Percentiles rank a stretch among this genome's conserved stretches.
phyloP scores from a whole-genome alignment of 2,888 invertebrate species.

The Hirtodrosophila alboralis region DNA sequence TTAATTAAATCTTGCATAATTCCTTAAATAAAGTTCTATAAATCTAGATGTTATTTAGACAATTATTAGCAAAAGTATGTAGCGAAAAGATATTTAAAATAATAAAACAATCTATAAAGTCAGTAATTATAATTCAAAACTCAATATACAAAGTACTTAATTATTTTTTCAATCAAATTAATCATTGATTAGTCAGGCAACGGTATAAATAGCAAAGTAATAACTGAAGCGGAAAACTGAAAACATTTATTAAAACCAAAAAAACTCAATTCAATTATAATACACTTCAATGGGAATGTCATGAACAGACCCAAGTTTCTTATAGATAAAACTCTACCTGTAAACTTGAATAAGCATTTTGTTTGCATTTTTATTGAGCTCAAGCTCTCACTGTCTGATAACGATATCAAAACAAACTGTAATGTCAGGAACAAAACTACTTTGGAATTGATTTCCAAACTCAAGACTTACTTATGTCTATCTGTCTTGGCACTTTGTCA shows the following conservation, averaged over 20 bases:
- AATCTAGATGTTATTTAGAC: no score
- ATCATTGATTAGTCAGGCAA: no score
- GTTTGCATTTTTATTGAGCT: conserved; percentile 38
- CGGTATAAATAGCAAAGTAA: no score
- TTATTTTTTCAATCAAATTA: no score
- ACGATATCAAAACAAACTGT: conserved; percentile 51
- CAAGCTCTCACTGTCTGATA: conserved; percentile 48
- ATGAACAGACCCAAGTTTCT: conserved; percentile 1
- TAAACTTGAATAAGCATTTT: conserved; percentile 30
- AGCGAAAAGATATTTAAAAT: no score
- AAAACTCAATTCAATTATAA: conserved; percentile 1
- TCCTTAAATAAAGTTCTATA: no score
- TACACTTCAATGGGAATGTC: conserved; percentile 1
- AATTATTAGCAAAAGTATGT: no score
- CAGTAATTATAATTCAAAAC: no score
- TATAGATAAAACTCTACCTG: conserved; percentile 1
- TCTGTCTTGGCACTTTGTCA: conserved; percentile 36
- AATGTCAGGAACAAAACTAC: conserved; percentile 32
- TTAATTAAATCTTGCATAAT: no score
- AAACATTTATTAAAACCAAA: neutral
- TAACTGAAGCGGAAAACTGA: neutral
- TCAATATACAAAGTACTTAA: no score
- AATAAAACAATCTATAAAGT: no score
- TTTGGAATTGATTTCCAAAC: conserved; percentile 15
- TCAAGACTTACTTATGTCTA: conserved; percentile 7